A percentile compares a stretch with the other conserved stretches of the same genome.
phyloP scores from a whole-genome alignment of 2,888 invertebrate genomes.

The Spodoptera exigua region DNA sequence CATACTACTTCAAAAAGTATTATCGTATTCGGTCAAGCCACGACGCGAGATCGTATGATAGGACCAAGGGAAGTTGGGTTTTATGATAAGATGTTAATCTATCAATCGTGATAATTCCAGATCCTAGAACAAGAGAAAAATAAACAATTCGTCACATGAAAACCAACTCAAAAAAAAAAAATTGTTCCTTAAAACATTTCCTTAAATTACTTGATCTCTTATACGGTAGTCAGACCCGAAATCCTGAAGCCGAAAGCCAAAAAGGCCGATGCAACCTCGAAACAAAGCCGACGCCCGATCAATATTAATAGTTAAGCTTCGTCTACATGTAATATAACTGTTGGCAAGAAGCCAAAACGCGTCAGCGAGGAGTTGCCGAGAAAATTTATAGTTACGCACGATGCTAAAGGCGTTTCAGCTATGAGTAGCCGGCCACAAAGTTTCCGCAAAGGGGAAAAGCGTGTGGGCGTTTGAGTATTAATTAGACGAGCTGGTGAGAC shows the following conservation, averaged over 20 bases:
- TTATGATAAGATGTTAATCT: too few relatives aligned
- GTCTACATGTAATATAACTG: constrained; percentile 55
- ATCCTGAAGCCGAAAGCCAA: constrained; percentile 31
- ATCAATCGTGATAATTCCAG: too few relatives aligned
- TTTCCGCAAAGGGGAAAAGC: constrained; percentile 51
- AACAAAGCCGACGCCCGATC: constrained; percentile 57
- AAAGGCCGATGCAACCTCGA: constrained; percentile 36
- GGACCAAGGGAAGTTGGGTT: too few relatives aligned
- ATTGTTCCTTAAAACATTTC: neutral
- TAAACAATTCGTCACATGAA: too few relatives aligned
- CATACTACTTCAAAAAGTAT: too few relatives aligned
- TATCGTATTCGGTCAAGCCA: too few relatives aligned
- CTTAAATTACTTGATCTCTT: neutral
- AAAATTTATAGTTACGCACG: constrained; percentile 67
- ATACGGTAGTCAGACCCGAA: constrained; percentile 10
- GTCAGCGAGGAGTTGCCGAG: constrained; percentile 63
- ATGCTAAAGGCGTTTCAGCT: constrained; percentile 55
- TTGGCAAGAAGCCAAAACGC: constrained; percentile 66
- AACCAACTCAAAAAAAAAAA: too few relatives aligned
- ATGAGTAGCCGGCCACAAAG: constrained; percentile 57
- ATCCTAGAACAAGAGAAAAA: too few relatives aligned
- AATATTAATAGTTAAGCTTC: constrained; percentile 60
- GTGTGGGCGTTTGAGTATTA: constrained; percentile 20
- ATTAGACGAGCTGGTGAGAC: constrained; percentile 2
- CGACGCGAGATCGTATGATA: too few relatives aligned